phyloP scores from a whole-genome alignment of 2,113 vertebrate genomes.

The Channa argus region DNA sequence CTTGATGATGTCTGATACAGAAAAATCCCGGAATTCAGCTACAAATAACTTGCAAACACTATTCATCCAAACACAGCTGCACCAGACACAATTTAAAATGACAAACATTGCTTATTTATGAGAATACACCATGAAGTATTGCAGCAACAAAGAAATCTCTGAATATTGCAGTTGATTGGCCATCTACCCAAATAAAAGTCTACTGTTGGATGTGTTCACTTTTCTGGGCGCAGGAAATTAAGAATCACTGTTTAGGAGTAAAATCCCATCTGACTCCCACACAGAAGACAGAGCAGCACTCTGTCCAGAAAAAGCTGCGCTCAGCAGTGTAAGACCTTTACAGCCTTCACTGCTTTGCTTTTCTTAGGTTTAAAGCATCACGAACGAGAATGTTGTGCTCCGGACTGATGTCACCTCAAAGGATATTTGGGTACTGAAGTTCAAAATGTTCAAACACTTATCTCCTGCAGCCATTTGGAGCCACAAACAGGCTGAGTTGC shows the following conservation, averaged over 20 bases:
- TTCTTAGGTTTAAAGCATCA: constrained; percentile 14
- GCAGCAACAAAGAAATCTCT: not conserved
- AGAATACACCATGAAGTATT: not conserved
- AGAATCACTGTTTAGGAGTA: constrained; percentile 21
- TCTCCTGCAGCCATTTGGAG: constrained; percentile 32
- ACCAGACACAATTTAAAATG: not conserved
- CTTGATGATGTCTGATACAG: not conserved
- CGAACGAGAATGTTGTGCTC: not conserved
- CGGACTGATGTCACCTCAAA: constrained; percentile 47
- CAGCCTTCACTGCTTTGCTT: constrained; percentile 11
- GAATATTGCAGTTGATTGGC: not conserved
- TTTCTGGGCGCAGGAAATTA: constrained; percentile 32
- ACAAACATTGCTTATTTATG: not conserved
- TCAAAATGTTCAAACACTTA: constrained; percentile 42
- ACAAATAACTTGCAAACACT: not conserved
- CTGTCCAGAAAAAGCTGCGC: constrained; percentile 28
- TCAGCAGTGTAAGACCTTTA: constrained; percentile 42
- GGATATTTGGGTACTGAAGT: constrained; percentile 37
- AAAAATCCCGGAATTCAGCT: not conserved
- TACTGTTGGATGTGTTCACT: not conserved
- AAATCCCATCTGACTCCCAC: constrained; percentile 18
- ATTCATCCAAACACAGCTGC: not conserved
- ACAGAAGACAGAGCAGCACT: constrained; percentile 18
- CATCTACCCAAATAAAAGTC: constrained; percentile 1
- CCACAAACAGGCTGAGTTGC: constrained; percentile 26